Base-by-base conservation (phyloP, 2,797 vertebrate species). In the Tamandua tetradactyla region DNA sequence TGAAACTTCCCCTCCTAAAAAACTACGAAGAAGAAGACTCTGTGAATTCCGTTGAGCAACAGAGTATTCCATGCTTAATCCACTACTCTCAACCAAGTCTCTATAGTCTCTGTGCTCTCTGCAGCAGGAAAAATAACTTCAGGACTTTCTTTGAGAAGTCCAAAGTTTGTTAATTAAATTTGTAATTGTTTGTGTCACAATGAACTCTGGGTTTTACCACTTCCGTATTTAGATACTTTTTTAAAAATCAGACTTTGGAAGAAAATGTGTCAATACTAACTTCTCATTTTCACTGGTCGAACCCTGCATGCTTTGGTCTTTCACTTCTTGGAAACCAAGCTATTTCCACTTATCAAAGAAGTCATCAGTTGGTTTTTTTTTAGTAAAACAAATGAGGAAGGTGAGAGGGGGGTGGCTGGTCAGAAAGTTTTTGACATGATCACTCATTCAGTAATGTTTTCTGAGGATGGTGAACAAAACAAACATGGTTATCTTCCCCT, bases 221-320 rank as follows among this genome's bases (percentile, higher is more conserved):
- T 98, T 98, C 95, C 64, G 49, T 84, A 91, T 97, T 94, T 75
- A 92, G 37, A 18, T 84, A 37, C 44, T 30, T 44, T 93, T n/a
- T 7, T 85, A 0, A 5, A 4, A 88, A 88, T 80, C 81, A 91
- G 13, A 61, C 23, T 74, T 95, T 42, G 32, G 35, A 30, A 81
- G 18, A 90, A 91, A 62, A 90, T 81, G 22, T 94, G 71, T 80
- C 62, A 80, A 0, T 61, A n/a, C 7, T 72, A 94, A 96, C 96
- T 97, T 97, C 92, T 86, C 44, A 40, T 95, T 97, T 92, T 68
- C 9, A 40, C 13, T 47, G 84, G 57, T 80, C 49, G 74, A 37
- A 62, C 14, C 25, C 23, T 79, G 61, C 71, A 69, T 0, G 0
- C 1, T 17, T 85, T 81, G 32, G 44, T 75, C 52, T 96, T 86